phyloP scores from a whole-genome alignment of 92 coral and sea anemone species.

The Galaxea fascicularis region DNA sequence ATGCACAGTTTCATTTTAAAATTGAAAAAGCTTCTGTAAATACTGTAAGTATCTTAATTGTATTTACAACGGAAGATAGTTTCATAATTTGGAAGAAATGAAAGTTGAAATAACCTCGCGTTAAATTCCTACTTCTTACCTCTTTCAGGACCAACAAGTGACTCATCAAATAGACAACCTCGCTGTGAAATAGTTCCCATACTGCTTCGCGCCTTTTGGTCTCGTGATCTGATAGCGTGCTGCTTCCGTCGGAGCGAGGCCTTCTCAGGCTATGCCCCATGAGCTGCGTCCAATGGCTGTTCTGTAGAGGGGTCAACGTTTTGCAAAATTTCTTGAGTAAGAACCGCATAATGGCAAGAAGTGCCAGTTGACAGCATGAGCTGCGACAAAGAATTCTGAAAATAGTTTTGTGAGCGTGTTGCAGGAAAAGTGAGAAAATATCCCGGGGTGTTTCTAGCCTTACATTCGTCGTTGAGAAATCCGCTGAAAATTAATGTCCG shows the following conservation, averaged over 20 bases:
- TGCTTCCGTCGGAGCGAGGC: conserved; percentile 80
- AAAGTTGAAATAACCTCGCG: neutral
- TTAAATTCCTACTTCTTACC: conserved; percentile 25
- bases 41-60: no score
- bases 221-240: conserved; percentile 84
- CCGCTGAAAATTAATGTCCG: no score
- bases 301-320: conserved; percentile 46
- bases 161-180: conserved; percentile 90
- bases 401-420: neutral
- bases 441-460: no score
- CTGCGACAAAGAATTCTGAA: neutral
- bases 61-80: no score
- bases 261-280: conserved; percentile 76
- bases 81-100: no score
- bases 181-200: conserved; percentile 98
- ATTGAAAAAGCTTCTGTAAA: no score
- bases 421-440: no score
- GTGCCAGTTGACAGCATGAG: neutral
- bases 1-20: no score
- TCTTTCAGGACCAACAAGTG: conserved; percentile 93
- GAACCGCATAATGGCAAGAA: neutral
- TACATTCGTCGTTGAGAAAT: no score
- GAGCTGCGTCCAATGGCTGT: conserved; percentile 96
- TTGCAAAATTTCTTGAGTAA: neutral
- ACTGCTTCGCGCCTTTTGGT: conserved; percentile 97